Percentiles rank a stretch among this genome's conserved stretches.
Evolutionary conservation across 2,888 invertebrate species (phyloP).

Genomic region (Seira musarum): DNA sequence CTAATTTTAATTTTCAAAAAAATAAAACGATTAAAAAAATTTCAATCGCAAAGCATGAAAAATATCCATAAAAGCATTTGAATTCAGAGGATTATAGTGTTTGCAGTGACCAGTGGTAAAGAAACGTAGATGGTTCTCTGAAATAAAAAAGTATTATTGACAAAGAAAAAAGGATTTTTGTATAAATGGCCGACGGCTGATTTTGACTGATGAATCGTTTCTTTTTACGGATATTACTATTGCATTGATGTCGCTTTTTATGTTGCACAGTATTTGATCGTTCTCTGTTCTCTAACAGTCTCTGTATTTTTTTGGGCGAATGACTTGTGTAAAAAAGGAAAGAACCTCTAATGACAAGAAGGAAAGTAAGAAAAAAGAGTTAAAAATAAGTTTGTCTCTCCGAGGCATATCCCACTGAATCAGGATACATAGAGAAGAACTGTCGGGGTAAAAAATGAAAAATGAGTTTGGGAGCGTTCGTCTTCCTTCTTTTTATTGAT

Average conservation of each 20-base stretch:
- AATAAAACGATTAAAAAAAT: slow-evolving; percentile 2
- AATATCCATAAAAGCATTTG: no score
- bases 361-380: slow-evolving; percentile 47
- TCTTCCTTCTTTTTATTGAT: slow-evolving; percentile 68
- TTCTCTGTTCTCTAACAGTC: slow-evolving; percentile 22
- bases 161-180: slow-evolving; percentile 59
- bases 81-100: no score
- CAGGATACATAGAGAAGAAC: slow-evolving; percentile 53
- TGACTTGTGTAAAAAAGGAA: slow-evolving; percentile 58
- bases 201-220: slow-evolving; percentile 64
- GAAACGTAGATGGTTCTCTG: slow-evolving; percentile 12
- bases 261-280: slow-evolving; percentile 49
- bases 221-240: slow-evolving; percentile 36
- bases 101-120: slow-evolving; percentile 40
- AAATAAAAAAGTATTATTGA: slow-evolving; percentile 35
- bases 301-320: slow-evolving; percentile 48
- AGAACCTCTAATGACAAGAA: slow-evolving; percentile 55
- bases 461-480: slow-evolving; percentile 67
- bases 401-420: slow-evolving; percentile 46
- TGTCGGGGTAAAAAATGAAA: slow-evolving; percentile 69
- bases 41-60: no score
- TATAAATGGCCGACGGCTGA: slow-evolving; percentile 62
- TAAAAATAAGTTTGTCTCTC: slow-evolving; percentile 60
- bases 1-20: slow-evolving; percentile 30
- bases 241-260: slow-evolving; percentile 47